A percentile compares a stretch with the other conserved stretches of the same genome.
Evolutionary conservation across 2,888 invertebrate genomes (phyloP).

Genomic region (Hofmannophila pseudospretella): DNA sequence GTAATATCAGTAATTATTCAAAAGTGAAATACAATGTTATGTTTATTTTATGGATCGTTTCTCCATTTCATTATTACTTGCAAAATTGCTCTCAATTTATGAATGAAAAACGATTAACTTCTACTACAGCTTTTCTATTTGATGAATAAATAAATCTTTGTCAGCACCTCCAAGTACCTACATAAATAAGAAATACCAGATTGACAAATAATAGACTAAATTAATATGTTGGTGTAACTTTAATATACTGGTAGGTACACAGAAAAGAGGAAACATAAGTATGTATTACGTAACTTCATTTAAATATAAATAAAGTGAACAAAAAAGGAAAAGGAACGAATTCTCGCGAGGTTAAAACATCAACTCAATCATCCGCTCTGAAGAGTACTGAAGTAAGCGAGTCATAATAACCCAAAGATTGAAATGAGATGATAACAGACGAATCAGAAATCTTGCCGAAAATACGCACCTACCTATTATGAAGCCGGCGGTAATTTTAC

Average conservation of each 20-base stretch:
- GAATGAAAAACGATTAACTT: too few relatives aligned
- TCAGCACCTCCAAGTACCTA: too few relatives aligned
- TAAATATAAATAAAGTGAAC: conserved; percentile 3
- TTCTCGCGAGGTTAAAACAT: conserved; percentile 43
- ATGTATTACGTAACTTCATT: conserved; percentile 1
- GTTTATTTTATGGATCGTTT: not conserved
- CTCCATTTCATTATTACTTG: not conserved
- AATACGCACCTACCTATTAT: conserved; percentile 65
- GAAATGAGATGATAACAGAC: conserved; percentile 67
- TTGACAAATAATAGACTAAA: too few relatives aligned
- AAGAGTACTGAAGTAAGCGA: conserved; percentile 49
- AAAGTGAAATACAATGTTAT: not conserved
- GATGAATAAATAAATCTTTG: too few relatives aligned
- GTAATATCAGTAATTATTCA: not conserved
- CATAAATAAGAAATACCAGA: too few relatives aligned
- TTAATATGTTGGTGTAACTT: too few relatives aligned
- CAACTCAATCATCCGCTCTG: conserved; percentile 50
- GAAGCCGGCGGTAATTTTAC: conserved; percentile 69
- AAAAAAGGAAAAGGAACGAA: conserved; percentile 35
- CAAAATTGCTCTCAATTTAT: not conserved
- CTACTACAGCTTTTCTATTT: not conserved
- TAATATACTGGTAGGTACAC: too few relatives aligned
- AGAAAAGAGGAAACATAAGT: too few relatives aligned
- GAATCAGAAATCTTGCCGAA: conserved; percentile 73
- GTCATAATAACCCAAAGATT: conserved; percentile 71